A percentile compares a stretch with the other conserved stretches of the same genome.
phyloP scores from a whole-genome alignment of 2,888 invertebrate genomes.

The Eristalis pertinax region DNA sequence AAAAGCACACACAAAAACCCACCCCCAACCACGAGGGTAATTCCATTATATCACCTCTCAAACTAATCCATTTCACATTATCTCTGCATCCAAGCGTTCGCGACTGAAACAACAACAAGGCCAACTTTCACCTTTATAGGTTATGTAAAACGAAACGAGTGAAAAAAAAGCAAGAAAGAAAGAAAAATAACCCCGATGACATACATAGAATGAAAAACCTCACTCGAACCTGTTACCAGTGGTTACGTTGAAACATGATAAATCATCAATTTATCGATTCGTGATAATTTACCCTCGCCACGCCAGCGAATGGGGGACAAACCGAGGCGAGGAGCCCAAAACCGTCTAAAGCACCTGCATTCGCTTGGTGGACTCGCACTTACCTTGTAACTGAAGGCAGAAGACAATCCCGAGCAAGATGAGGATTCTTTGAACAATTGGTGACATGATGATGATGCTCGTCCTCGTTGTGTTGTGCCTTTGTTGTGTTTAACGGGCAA shows the following conservation, averaged over 20 bases:
- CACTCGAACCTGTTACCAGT: slow-evolving; percentile 22
- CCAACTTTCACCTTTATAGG: neutral
- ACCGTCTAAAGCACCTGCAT: too few species aligned
- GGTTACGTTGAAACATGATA: slow-evolving; percentile 29
- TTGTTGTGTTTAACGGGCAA: neutral
- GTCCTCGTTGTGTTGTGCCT: slow-evolving; percentile 1
- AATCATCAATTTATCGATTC: slow-evolving; percentile 46
- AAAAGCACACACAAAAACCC: too few species aligned
- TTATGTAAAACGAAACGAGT: neutral
- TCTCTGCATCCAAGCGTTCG: neutral
- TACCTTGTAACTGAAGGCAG: slow-evolving; percentile 79
- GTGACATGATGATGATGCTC: slow-evolving; percentile 76
- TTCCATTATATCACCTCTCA: too few species aligned
- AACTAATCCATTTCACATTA: neutral
- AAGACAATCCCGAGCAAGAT: slow-evolving; percentile 79
- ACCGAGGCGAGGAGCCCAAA: too few species aligned
- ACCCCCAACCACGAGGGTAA: too few species aligned
- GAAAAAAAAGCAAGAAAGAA: too few species aligned
- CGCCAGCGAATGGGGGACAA: too few species aligned
- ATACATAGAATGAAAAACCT: neutral
- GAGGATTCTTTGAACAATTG: slow-evolving; percentile 79
- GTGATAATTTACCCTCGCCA: neutral
- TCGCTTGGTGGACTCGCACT: slow-evolving; percentile 42
- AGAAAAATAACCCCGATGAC: neutral
- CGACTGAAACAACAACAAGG: neutral